A percentile compares a stretch with the other conserved stretches of the same genome.
Evolutionary conservation across 2,888 invertebrate species (phyloP).

Genomic region (Athalia rosae): DNA sequence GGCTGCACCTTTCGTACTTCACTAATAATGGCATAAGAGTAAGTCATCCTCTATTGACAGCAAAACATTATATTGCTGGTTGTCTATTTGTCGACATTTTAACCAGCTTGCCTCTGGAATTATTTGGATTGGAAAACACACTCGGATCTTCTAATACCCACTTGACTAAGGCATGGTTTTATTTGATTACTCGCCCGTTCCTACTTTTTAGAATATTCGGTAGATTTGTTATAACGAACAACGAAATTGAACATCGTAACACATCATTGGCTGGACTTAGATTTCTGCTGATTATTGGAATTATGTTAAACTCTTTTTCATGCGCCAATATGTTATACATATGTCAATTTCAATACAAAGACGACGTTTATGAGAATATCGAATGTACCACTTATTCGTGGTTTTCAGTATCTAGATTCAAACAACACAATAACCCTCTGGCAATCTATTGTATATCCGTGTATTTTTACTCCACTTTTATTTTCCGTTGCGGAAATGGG

Average conservation of each 20-base stretch:
- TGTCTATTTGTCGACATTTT: constrained; percentile 54
- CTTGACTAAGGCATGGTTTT: constrained; percentile 32
- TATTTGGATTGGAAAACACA: constrained; percentile 21
- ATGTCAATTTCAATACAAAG: constrained; percentile 5
- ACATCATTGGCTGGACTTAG: constrained; percentile 14
- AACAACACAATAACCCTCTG: constrained; percentile 15
- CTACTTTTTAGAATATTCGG: constrained; percentile 34
- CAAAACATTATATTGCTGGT: constrained; percentile 53
- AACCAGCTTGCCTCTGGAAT: constrained; percentile 48
- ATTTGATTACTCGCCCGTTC: constrained; percentile 11
- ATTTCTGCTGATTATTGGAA: constrained; percentile 13
- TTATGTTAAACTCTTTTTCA: constrained; percentile 24
- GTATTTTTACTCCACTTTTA: constrained; percentile 26
- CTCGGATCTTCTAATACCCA: constrained; percentile 12
- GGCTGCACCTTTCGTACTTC: constrained; percentile 58
- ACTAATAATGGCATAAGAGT: constrained; percentile 56
- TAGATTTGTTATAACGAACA: constrained; percentile 21
- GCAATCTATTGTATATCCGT: constrained; percentile 23
- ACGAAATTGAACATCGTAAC: constrained; percentile 23
- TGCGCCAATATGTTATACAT: constrained; percentile 29
- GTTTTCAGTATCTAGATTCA: constrained; percentile 22
- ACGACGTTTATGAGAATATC: background rate
- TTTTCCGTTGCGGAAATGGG: constrained; percentile 36
- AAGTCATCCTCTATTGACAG: constrained; percentile 54
- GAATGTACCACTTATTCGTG: constrained; percentile 22